These are phyloP conservation scores for Taenaris catops DNA, from an alignment of 2,888 invertebrate species.

Conservation along the genomic window DNA sequence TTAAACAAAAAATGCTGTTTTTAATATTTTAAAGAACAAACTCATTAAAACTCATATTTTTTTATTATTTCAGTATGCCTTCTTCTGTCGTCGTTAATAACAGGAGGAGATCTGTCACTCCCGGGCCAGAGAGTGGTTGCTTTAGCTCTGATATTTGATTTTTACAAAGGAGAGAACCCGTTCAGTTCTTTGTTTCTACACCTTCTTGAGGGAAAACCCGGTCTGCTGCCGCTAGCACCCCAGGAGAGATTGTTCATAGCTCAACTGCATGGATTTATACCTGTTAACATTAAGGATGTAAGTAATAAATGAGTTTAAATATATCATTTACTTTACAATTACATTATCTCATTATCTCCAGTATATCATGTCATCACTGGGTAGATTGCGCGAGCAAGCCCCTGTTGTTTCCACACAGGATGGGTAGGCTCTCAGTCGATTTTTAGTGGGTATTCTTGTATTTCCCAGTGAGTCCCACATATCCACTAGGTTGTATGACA, in stretches of 20 bases:
- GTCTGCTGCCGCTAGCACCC: slow-evolving; percentile 52
- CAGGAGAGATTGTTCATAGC: slow-evolving; percentile 87
- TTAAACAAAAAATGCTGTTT: background rate
- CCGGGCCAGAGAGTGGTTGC: slow-evolving; percentile 70
- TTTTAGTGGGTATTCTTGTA: too few relatives aligned
- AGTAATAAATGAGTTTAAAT: slow-evolving; percentile 31
- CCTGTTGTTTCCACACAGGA: too few relatives aligned
- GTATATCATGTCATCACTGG: too few relatives aligned
- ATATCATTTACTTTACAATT: too few relatives aligned
- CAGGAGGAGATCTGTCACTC: slow-evolving; percentile 63
- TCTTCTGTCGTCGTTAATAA: slow-evolving; percentile 62
- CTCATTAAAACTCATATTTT: too few relatives aligned
- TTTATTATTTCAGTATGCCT: slow-evolving; percentile 67
- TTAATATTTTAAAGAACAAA: too few relatives aligned
- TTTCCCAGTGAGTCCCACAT: too few relatives aligned
- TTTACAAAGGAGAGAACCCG: slow-evolving; percentile 66
- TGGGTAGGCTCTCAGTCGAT: too few relatives aligned
- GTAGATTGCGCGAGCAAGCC: too few relatives aligned
- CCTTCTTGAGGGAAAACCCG: slow-evolving; percentile 61
- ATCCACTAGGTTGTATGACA: too few relatives aligned
- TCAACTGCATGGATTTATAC: slow-evolving; percentile 84
- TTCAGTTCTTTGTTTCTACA: slow-evolving; percentile 63
- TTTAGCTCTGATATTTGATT: slow-evolving; percentile 58
- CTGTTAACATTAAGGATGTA: slow-evolving; percentile 85
- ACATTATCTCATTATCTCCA: too few relatives aligned